Evolutionary conservation across 1,140 invertebrate species (phyloP), one percentile per base, ranked within the genome.

Genomic region (Leptoteleia sp.): DNA sequence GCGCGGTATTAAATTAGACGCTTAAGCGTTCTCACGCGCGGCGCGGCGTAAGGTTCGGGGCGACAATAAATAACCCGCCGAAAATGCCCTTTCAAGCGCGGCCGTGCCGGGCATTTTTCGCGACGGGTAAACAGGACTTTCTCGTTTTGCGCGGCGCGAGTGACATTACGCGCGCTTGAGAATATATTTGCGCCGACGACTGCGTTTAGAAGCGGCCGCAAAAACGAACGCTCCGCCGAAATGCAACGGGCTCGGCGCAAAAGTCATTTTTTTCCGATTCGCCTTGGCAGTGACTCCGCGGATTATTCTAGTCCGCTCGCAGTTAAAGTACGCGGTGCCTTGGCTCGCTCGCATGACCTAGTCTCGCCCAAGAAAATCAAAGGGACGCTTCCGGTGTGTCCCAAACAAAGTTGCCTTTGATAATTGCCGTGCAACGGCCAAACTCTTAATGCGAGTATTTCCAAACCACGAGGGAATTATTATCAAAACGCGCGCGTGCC

Each of bases 241-340:
- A 73, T 55, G 19, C 43, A 29, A 22, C 19, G n/a, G n/a, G n/a
- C 47, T 54, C 55, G 17, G 43, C 25, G 43, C 59, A 43, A n/a
- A 76, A 67, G 43, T 27, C 12, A 67, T 67, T 75, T 70, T n/a
- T 55, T 47, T 50, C 37, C 75, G 71, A 65, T 83, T 83, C 70
- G 81, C 82, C 83, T 85, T 85, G 83, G 82, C 83, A 85, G 72
- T 85, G 83, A 82, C 71, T 82, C 72, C 55, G 33, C 42, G 42
- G 78, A 68, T 84, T 83, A 84, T 84, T 82, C 81, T 83, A 76
- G 82, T 80, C 62, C 76, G 79, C 61, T 78, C 61, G 65, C 29
- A 62, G 47, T 42, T 33, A 43, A 33, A 67, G 62, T 54, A 47
- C 57, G 33, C 33, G 47, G 40, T 29, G 62, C 54, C 38, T 76